Base-by-base conservation (phyloP, 2,888 invertebrate genomes). In the Tipula vernalis region DNA sequence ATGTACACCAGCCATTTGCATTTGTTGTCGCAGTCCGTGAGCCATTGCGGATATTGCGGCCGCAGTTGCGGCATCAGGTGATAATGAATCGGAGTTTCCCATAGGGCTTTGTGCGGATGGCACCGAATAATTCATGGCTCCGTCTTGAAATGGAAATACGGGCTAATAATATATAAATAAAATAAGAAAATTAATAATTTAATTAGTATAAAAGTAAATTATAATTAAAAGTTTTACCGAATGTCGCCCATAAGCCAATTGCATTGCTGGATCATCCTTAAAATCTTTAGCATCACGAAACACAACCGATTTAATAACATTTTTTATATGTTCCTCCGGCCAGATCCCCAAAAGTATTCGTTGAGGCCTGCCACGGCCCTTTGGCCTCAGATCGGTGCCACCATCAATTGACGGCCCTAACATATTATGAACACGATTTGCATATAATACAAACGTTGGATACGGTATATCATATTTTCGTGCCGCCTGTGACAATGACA, bases 391-490 rank as follows among this genome's bases (percentile, higher is more conserved):
- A 93, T 98, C 97, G 92, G 96, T 96, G 89, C 97, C 97, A 88
- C 97, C 97, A 90, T 97, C 97, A 86, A 96, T 96, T 88, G 97
- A 97, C 86, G 98, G 98, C 42, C 98, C 98, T 88, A 98, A 93
- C 96, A 98, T 97, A 91, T 98, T 98, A 93, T 98, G 97, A 86
- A 98, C 97, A 87, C 97, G 93, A 91, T 98, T 98, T 87, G 98
- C 98, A 91, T 98, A 98, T 86, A 98, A 93, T 88, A 98, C 98
- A 92, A 98, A 98, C 8, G 98, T 98, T 88, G 98, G 98, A 92
- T 98, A 98, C 86, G 98, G 98, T 91, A 98, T 98, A 93, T 98
- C 98, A 93, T 97, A 98, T 92, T 97, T 98, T 89, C 98, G 94
- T 28, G 98, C 98, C 0, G 98, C 98, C 91, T 98, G 97, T 44